These are phyloP conservation scores for Coptodon bakossiorum DNA, from an alignment of 2,113 vertebrate species.

Conservation along the genomic window DNA sequence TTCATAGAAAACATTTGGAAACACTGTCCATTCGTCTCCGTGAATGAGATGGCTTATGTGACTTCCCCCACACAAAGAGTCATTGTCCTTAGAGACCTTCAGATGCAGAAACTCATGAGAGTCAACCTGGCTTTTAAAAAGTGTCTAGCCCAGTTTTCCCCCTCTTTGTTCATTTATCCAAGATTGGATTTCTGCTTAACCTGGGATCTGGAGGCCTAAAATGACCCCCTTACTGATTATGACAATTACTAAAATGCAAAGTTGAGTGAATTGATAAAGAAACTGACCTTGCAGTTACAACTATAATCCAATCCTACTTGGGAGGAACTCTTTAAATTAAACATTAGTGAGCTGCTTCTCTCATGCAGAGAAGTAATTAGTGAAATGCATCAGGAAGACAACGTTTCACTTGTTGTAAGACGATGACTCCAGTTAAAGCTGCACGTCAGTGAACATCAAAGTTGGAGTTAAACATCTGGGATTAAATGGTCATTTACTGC, in stretches of 20 bases:
- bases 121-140: background rate
- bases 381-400: background rate
- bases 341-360: slow-evolving; percentile 17
- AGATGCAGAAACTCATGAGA: background rate
- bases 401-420: background rate
- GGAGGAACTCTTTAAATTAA: background rate
- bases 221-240: rapidly evolving
- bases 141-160: background rate
- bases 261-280: background rate
- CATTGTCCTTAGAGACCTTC: background rate
- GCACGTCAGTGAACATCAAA: background rate
- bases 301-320: background rate
- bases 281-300: background rate
- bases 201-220: background rate
- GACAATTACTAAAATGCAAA: background rate
- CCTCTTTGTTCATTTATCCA: background rate
- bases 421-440: background rate
- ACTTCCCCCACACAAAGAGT: background rate
- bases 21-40: rapidly evolving
- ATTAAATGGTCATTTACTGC: background rate
- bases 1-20: background rate
- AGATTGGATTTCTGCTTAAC: background rate
- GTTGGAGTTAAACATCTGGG: background rate
- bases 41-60: background rate
- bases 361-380: slow-evolving; percentile 5